These are phyloP conservation scores for Heliangelus exortis DNA, from an alignment of 2,797 vertebrate species.

Conservation along the genomic window DNA sequence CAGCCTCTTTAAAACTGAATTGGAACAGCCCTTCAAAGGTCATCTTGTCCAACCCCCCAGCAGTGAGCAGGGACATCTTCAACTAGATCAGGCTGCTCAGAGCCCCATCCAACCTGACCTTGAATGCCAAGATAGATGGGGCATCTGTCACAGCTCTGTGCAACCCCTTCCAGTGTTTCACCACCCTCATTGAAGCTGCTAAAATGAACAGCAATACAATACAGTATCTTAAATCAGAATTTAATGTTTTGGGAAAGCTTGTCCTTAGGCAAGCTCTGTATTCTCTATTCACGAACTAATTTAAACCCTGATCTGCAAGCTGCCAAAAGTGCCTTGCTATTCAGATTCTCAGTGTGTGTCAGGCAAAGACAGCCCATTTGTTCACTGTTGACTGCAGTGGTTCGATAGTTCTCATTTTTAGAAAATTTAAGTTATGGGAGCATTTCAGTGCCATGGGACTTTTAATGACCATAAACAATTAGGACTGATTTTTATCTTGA, in stretches of 20 bases:
- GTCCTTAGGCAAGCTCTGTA: background rate
- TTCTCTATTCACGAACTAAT: background rate
- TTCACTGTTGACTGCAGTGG: background rate
- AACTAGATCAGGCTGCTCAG: background rate
- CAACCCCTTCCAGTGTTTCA: background rate
- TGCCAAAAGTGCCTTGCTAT: background rate
- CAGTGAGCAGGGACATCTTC: background rate
- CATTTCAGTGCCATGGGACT: background rate
- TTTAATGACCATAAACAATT: background rate
- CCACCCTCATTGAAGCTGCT: background rate
- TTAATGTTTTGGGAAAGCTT: background rate
- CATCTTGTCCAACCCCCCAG: background rate
- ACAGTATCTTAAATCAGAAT: background rate
- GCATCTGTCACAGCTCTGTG: background rate
- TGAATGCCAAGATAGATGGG: background rate
- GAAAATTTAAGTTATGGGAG: background rate
- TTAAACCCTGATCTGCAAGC: background rate
- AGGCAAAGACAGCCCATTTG: background rate
- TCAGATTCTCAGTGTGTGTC: background rate
- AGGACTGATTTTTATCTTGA: background rate
- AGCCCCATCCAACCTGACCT: background rate
- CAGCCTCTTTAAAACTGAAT: background rate
- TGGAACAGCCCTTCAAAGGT: background rate
- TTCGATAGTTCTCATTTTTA: rapidly evolving
- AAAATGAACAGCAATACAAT: background rate